Conservation (phyloP, 1,140 invertebrate species). For the Whitmania pigra region DNA sequence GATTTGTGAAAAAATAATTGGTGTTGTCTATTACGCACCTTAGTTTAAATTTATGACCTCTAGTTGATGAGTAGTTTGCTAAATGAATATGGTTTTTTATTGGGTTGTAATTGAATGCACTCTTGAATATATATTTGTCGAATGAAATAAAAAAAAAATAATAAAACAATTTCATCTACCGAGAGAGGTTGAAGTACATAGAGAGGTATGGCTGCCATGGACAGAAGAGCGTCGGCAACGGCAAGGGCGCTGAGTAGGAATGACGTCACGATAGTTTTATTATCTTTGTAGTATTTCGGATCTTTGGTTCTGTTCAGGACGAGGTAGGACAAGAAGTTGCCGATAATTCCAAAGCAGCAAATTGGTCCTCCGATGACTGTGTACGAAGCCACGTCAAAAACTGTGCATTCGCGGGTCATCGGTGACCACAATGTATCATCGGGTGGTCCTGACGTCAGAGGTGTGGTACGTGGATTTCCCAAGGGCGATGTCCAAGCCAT, state of each 20-base stretch:
- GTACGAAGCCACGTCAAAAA: conserved; percentile 23
- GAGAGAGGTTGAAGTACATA: conserved; percentile 15
- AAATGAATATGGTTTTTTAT: too few relatives aligned
- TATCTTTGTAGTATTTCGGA: background rate
- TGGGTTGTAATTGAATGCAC: too few relatives aligned
- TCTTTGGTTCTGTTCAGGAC: conserved; percentile 10
- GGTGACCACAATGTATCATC: background rate
- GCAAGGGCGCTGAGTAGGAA: conserved; percentile 23
- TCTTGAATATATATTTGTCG: too few relatives aligned
- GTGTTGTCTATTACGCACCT: too few relatives aligned
- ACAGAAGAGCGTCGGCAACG: conserved; percentile 22
- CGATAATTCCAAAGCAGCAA: conserved; percentile 20
- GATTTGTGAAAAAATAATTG: too few relatives aligned
- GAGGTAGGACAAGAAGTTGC: conserved; percentile 20
- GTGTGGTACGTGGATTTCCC: too few relatives aligned
- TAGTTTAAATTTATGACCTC: too few relatives aligned
- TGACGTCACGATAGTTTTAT: conserved; percentile 7
- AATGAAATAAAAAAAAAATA: too few relatives aligned
- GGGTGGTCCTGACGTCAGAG: too few relatives aligned
- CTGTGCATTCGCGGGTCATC: conserved; percentile 18
- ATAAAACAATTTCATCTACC: background rate
- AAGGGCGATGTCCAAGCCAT: background rate
- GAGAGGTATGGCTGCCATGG: conserved; percentile 20
- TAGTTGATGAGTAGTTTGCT: too few relatives aligned
- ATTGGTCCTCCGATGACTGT: conserved; percentile 19